Conservation (phyloP, 2,113 vertebrate genomes). For the Butastur rufipennis region DNA sequence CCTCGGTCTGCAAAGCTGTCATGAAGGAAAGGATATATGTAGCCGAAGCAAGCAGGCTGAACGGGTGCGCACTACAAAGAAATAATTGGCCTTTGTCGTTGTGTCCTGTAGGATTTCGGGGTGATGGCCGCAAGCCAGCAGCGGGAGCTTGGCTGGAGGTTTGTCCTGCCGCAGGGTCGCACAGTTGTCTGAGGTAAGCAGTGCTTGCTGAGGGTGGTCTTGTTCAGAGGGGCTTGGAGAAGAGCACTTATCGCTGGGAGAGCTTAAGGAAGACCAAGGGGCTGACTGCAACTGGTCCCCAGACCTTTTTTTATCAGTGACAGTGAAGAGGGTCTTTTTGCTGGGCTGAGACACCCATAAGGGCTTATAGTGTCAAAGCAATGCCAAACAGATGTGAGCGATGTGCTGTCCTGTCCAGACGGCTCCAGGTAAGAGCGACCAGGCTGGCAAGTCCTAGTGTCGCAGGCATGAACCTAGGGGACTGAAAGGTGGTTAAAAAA, state of each 20-base stretch:
- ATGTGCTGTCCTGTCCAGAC: background rate
- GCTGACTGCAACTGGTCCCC: accelerated
- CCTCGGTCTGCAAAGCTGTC: background rate
- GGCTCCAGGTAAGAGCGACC: background rate
- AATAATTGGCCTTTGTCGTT: too few relatives aligned
- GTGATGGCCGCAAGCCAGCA: accelerated
- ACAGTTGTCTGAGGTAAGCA: background rate
- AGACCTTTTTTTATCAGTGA: too few relatives aligned
- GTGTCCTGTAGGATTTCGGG: background rate
- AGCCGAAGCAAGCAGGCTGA: background rate
- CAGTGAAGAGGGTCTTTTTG: background rate
- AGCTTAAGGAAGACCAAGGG: background rate
- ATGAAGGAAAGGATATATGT: accelerated
- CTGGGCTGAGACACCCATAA: background rate
- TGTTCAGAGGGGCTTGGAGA: background rate
- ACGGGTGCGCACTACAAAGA: accelerated
- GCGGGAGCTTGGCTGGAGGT: background rate
- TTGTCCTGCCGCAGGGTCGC: background rate
- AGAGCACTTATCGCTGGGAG: background rate
- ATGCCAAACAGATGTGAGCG: accelerated
- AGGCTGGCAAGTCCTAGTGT: background rate
- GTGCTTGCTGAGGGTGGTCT: background rate
- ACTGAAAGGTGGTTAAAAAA: background rate
- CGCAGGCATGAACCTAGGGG: too few relatives aligned
- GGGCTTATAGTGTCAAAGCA: background rate